Conservation (phyloP, 2,113 vertebrate species). For the Charina bottae region DNA sequence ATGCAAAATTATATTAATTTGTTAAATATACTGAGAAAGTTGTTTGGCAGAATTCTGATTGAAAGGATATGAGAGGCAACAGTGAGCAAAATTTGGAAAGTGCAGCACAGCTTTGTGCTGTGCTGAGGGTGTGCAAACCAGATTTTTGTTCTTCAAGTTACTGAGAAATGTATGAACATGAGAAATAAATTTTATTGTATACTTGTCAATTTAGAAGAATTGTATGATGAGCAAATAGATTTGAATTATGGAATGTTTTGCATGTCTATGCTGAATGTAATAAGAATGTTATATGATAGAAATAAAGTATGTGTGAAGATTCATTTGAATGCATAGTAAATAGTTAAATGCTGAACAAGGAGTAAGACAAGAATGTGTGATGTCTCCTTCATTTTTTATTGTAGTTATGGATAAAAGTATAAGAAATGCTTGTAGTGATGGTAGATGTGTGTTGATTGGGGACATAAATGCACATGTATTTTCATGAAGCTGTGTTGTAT, state of each 20-base stretch:
- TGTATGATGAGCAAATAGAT: background rate
- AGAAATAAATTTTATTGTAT: background rate
- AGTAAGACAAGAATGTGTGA: background rate
- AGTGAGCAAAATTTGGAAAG: background rate
- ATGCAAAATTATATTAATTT: background rate
- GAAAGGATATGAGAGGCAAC: background rate
- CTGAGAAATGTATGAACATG: background rate
- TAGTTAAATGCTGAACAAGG: background rate
- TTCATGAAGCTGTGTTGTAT: background rate
- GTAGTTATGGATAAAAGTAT: background rate
- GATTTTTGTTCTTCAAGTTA: background rate
- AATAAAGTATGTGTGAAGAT: background rate
- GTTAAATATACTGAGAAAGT: background rate
- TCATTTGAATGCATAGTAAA: background rate
- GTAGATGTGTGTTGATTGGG: background rate
- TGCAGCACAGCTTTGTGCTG: background rate
- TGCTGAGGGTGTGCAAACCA: background rate
- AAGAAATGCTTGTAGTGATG: background rate
- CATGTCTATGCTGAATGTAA: background rate
- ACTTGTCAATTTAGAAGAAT: background rate
- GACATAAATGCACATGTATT: background rate
- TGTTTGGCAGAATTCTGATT: background rate
- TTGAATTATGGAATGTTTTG: background rate
- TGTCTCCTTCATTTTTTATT: background rate
- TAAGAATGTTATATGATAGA: background rate